Conservation (phyloP, 2,797 vertebrate species). For the Leptatherina wallacei region DNA sequence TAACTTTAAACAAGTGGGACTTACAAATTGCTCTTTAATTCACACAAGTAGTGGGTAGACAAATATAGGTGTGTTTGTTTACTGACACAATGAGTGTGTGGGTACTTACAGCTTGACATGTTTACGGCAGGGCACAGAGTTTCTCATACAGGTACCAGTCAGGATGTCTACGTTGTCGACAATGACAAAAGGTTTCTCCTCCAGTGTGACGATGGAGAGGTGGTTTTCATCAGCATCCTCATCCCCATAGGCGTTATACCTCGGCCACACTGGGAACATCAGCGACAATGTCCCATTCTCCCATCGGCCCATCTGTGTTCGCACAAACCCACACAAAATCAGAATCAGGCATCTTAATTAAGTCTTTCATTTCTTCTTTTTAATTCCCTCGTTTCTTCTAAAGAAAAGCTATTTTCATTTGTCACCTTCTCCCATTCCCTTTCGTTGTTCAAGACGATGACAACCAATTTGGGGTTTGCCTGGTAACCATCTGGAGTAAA, state of each 20-base stretch:
- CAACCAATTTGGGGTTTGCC: conserved; percentile 94
- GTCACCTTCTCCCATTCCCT: conserved; percentile 96
- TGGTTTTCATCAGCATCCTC: conserved; percentile 97
- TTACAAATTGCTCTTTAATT: conserved; percentile 24
- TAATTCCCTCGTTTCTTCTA: conserved; percentile 28
- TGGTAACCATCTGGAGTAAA: conserved; percentile 98
- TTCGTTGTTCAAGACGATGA: conserved; percentile 93
- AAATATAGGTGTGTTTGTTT: not conserved
- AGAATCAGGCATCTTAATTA: conserved; percentile 18
- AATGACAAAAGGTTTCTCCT: conserved; percentile 97
- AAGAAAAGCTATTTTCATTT: conserved; percentile 7
- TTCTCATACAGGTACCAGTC: conserved; percentile 95
- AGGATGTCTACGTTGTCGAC: conserved; percentile 97
- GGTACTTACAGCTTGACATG: conserved; percentile 92
- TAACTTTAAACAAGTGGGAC: not conserved
- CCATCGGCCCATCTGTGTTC: conserved; percentile 92
- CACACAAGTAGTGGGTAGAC: conserved; percentile 5
- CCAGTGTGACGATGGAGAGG: conserved; percentile 96
- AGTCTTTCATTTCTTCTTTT: conserved; percentile 32
- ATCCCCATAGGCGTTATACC: conserved; percentile 93
- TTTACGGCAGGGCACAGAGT: conserved; percentile 95
- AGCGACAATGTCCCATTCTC: conserved; percentile 91
- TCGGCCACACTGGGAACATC: conserved; percentile 95
- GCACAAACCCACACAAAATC: conserved; percentile 34
- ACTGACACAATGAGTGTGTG: not conserved